These are phyloP conservation scores for Gymnoscopelus microlampas DNA, from an alignment of 2,797 vertebrate species.

Conservation along the genomic window DNA sequence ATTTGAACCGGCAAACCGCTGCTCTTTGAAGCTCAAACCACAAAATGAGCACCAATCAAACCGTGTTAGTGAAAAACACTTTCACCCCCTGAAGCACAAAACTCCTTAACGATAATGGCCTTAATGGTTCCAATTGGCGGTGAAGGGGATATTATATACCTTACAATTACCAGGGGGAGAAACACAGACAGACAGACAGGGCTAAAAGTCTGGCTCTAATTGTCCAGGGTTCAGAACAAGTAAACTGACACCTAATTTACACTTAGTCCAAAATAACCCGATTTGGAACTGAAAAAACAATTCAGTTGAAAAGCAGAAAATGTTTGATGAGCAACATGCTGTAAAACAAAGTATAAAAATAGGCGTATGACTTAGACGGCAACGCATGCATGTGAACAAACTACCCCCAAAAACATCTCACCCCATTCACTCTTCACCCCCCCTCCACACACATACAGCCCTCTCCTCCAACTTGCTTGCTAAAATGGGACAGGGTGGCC, in stretches of 20 bases:
- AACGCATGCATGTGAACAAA: no score
- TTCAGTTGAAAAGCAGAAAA: no score
- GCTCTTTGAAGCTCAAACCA: conserved; percentile 69
- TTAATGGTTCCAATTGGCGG: conserved; percentile 68
- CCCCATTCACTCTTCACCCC: not conserved
- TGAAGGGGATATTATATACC: conserved; percentile 55
- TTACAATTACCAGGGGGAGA: conserved; percentile 67
- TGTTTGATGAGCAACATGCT: no score
- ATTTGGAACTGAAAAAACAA: no score
- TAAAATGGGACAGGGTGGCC: conserved; percentile 66
- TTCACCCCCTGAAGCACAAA: conserved; percentile 67
- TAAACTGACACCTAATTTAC: no score
- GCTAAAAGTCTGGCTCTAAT: conserved; percentile 28
- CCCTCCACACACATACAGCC: conserved; percentile 15
- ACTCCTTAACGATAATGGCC: conserved; percentile 45
- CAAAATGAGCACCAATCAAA: conserved; percentile 72
- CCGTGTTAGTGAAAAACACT: conserved; percentile 66
- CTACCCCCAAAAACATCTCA: no score
- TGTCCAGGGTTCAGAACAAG: no score
- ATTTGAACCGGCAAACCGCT: conserved; percentile 49
- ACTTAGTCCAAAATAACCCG: no score
- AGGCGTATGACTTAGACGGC: no score
- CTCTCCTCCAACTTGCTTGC: conserved; percentile 36
- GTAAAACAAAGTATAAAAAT: no score
- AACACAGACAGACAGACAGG: conserved; percentile 58